phyloP scores from a whole-genome alignment of 2,113 vertebrate species.

The Rhea pennata region DNA sequence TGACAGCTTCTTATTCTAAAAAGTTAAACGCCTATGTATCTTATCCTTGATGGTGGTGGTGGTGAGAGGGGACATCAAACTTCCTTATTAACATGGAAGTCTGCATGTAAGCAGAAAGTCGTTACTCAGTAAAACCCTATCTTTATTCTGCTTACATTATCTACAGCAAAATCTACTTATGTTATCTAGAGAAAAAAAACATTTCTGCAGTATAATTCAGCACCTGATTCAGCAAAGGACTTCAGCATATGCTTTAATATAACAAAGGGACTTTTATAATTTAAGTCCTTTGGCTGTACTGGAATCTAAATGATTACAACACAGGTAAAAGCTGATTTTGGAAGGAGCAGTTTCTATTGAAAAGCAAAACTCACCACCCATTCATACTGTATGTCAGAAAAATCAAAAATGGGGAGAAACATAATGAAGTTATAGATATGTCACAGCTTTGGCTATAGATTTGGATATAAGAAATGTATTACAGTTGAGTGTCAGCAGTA shows the following conservation, averaged over 20 bases:
- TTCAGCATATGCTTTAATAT: not conserved
- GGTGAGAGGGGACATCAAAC: not conserved
- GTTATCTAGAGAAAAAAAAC: not conserved
- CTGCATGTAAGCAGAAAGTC: conserved; percentile 24
- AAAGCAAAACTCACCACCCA: not conserved
- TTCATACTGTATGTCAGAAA: not conserved
- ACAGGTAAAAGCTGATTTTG: conserved; percentile 47
- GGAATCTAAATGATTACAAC: conserved; percentile 26
- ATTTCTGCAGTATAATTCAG: conserved; percentile 20
- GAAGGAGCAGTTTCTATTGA: conserved; percentile 59
- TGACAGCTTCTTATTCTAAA: not conserved
- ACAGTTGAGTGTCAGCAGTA: not conserved
- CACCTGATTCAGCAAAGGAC: not conserved
- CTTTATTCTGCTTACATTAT: not conserved
- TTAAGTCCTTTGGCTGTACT: not conserved
- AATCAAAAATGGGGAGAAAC: not conserved
- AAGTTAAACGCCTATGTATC: not conserved
- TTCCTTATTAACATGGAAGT: conserved; percentile 36
- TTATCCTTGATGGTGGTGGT: not conserved
- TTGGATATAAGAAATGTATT: not conserved
- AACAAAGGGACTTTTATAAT: not conserved
- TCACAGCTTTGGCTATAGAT: not conserved
- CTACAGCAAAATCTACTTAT: not conserved
- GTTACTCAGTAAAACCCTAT: not conserved
- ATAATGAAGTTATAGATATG: not conserved